A percentile compares a stretch with the other conserved stretches of the same genome.
phyloP scores from a whole-genome alignment of 30 jellyfish, hydroid and myxozoan species.

The Pseudorhiza aurosa region DNA sequence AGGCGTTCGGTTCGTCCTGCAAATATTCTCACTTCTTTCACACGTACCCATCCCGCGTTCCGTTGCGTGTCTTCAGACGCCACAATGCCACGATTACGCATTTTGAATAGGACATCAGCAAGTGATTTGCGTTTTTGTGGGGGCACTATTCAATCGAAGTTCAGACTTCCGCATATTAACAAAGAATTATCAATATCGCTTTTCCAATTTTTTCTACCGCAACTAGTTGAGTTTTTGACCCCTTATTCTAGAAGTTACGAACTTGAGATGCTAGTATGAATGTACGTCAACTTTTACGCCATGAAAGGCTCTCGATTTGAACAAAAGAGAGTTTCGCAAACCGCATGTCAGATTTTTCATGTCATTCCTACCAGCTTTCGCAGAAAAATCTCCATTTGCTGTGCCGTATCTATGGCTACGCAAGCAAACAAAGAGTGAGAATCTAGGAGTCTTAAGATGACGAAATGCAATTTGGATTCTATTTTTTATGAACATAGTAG shows the following conservation, averaged over 20 bases:
- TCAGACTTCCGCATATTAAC: background rate
- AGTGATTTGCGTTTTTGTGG: constrained; percentile 16
- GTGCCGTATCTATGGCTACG: background rate
- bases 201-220: constrained; percentile 10
- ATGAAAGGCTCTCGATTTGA: background rate
- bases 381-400: background rate
- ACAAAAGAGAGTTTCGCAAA: background rate
- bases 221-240: background rate
- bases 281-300: background rate
- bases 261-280: background rate
- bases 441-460: background rate
- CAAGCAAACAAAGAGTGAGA: background rate
- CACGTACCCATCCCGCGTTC: too few species aligned
- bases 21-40: too few species aligned
- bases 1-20: too few species aligned
- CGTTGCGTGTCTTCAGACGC: background rate
- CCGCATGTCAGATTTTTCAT: background rate
- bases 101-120: background rate
- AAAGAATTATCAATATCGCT: background rate
- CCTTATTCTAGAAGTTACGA: background rate
- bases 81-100: background rate
- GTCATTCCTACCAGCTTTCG: background rate
- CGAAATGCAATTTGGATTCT: background rate
- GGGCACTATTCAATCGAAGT: background rate
- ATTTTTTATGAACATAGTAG: too few species aligned